Evolutionary conservation across 1,140 invertebrate species (phyloP).

Genomic region (Drosophila fuyamai): DNA sequence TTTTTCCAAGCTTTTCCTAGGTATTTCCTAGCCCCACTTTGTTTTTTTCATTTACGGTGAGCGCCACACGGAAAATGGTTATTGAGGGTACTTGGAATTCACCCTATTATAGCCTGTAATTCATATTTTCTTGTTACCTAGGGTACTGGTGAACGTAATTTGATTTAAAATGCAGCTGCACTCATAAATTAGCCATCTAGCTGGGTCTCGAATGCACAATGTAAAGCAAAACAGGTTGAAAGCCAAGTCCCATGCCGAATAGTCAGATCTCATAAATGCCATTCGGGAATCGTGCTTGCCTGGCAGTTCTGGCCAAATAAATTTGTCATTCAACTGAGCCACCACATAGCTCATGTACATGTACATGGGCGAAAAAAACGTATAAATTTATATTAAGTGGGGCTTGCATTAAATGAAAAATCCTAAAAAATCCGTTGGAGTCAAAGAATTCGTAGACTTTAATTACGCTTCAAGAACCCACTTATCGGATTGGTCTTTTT

Average conservation of each 20-base stretch:
- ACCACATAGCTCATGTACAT: background rate
- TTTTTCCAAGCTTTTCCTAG: background rate
- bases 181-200: constrained; percentile 38
- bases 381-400: background rate
- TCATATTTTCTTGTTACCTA: constrained; percentile 25
- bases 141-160: constrained; percentile 17
- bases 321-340: background rate
- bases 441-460: too few relatives aligned
- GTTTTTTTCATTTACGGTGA: constrained; percentile 27
- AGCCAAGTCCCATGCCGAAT: constrained; percentile 6
- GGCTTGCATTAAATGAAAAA: too few relatives aligned
- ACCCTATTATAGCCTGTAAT: constrained; percentile 9
- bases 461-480: too few relatives aligned
- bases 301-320: constrained; percentile 1
- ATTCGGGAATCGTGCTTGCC: constrained; percentile 8
- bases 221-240: background rate
- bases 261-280: constrained; percentile 4
- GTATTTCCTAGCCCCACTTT: constrained; percentile 10
- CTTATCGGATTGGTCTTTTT: too few relatives aligned
- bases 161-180: constrained; percentile 29
- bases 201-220: background rate
- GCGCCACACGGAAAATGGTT: constrained; percentile 39
- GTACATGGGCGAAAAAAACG: background rate
- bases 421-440: too few relatives aligned
- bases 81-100: constrained; percentile 16